Evolutionary conservation across 1,140 invertebrate species (phyloP).

Genomic region (Oreohelix idahoensis): DNA sequence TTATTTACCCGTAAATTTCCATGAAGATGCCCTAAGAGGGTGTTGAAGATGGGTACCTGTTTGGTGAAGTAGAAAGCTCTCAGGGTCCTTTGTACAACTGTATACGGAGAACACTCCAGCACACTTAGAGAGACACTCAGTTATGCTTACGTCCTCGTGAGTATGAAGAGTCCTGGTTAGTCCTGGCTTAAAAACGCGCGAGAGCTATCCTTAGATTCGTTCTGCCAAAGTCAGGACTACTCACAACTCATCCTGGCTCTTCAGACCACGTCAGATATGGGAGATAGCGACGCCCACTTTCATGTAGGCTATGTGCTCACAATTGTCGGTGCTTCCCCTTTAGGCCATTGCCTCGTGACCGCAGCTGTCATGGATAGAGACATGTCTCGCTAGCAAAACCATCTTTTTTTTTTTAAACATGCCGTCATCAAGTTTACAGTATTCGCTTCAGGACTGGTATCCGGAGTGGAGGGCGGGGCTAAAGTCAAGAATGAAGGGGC

Average conservation of each 20-base stretch:
- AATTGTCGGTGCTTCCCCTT: too few species aligned
- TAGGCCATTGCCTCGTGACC: too few species aligned
- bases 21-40: constrained; percentile 29
- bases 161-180: constrained; percentile 19
- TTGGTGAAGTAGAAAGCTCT: constrained; percentile 5
- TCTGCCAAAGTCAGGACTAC: not conserved
- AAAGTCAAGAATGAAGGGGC: too few species aligned
- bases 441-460: too few species aligned
- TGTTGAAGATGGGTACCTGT: constrained; percentile 11
- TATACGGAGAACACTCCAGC: constrained; percentile 14
- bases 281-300: constrained; percentile 24
- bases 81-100: constrained; percentile 25
- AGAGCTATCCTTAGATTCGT: not conserved
- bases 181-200: constrained; percentile 3
- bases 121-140: constrained; percentile 6
- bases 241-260: not conserved
- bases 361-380: too few species aligned
- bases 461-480: too few species aligned
- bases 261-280: not conserved
- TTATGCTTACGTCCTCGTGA: not conserved
- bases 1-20: constrained; percentile 12
- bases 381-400: too few species aligned
- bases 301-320: not conserved
- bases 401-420: too few species aligned
- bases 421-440: too few species aligned